A percentile compares a stretch with the other conserved stretches of the same genome.
phyloP scores from a whole-genome alignment of 2,113 vertebrate genomes.

The Podocnemis expansa region DNA sequence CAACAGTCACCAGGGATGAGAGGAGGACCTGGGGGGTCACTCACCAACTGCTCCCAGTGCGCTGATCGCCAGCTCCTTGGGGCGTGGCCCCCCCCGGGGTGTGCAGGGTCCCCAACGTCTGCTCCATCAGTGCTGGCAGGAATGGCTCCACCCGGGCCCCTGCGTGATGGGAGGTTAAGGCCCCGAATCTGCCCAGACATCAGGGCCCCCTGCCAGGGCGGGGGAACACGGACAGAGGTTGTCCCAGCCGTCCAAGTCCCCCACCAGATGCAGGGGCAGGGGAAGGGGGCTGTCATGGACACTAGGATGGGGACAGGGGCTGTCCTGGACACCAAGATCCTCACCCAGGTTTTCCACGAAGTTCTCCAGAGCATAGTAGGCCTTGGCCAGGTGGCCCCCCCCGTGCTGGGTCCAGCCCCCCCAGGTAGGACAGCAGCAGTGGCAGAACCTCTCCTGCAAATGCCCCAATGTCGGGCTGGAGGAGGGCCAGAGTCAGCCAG shows the following conservation, averaged over 20 bases:
- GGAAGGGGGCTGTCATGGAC: background rate
- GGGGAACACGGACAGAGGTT: too few relatives aligned
- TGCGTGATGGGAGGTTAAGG: slow-evolving; percentile 27
- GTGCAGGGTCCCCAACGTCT: slow-evolving; percentile 83
- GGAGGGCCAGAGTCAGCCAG: background rate
- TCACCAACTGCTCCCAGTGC: slow-evolving; percentile 89
- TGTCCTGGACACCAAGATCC: background rate
- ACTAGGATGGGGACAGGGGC: too few relatives aligned
- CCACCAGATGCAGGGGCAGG: too few relatives aligned
- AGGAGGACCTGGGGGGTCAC: background rate
- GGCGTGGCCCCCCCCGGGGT: slow-evolving; percentile 76
- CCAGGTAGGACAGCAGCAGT: slow-evolving; percentile 85
- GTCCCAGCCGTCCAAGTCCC: background rate
- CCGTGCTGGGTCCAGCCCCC: slow-evolving; percentile 79
- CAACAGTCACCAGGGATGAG: too few relatives aligned
- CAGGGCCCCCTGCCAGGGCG: rapidly evolving
- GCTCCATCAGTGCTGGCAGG: slow-evolving; percentile 89
- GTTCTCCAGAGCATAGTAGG: slow-evolving; percentile 92
- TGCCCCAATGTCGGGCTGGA: slow-evolving; percentile 86
- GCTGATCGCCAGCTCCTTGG: slow-evolving; percentile 88
- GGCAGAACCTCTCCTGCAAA: slow-evolving; percentile 88
- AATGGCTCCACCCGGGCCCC: slow-evolving; percentile 87
- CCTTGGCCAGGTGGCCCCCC: slow-evolving; percentile 86
- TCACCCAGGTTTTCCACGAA: slow-evolving; percentile 91
- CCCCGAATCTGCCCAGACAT: background rate